Evolutionary conservation across 2,797 vertebrate species (phyloP), one percentile per base, ranked within the genome.

Genomic region (Amphiprion clarkii): DNA sequence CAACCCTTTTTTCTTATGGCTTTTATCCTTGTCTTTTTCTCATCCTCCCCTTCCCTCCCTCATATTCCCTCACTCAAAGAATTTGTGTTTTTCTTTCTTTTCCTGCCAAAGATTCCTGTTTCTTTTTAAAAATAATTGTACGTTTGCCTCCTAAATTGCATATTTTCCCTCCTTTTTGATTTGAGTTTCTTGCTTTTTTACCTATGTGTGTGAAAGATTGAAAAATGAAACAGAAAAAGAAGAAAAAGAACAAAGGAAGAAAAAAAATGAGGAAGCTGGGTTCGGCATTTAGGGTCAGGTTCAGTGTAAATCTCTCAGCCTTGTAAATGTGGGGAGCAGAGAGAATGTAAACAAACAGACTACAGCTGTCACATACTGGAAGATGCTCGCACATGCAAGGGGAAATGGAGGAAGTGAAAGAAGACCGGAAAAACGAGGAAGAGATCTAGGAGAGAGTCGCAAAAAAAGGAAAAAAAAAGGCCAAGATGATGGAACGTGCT

Each of bases 21-120:
- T 94, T 95, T 94, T 84, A 92, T 94, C 90, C 93, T 89, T 91
- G 88, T 86, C 92, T 93, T 91, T 90, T 94, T 92, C 88, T 79
- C 52, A 4, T 3, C 6, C 62, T 23, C 33, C 74, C 92, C 87
- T 87, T 87, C 48, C 72, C 60, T 44, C 63, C 57, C 60, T 70
- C 58, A 46, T 65, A 17, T 78, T 71, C 58, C 48, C 59, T 17
- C 48, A 71, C 63, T 74, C 46, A 60, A 74, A 83, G 56, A 67
- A 72, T 81, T 67, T 70, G 53, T 58, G 33, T 36, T 36, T 62
- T 67, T 69, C 65, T 75, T 78, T 84, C 10, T 70, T 82, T 77
- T 60, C 17, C 63, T 55, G 74, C 64, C 76, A 73, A 73, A 57
- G 1, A 52, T 76, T 65, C 67, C 49, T 31, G 25, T 68, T 67